A percentile compares a stretch with the other conserved stretches of the same genome.
These are phyloP conservation scores for Pteruthius melanotis DNA, from an alignment of 2,113 vertebrate species.

Conservation along the genomic window DNA sequence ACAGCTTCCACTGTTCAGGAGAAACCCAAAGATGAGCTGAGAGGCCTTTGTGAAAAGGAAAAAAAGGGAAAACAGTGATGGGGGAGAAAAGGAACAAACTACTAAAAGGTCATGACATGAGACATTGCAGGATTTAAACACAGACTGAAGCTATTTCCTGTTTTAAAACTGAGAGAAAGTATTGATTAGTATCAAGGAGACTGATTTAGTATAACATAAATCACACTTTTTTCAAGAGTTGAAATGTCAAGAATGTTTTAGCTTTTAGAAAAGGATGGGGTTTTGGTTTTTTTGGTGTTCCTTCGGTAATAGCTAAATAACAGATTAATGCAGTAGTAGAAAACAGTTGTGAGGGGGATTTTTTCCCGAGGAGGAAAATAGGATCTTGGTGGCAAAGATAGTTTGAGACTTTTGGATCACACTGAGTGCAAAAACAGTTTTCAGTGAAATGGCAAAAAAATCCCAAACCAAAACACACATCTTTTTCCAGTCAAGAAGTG, in stretches of 20 bases:
- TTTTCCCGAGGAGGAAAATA: not conserved
- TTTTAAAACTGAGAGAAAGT: conserved; percentile 54
- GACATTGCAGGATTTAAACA: conserved; percentile 36
- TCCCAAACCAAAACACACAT: not conserved
- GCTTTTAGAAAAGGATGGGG: not conserved
- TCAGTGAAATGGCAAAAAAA: not conserved
- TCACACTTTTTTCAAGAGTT: not conserved
- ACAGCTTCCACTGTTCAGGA: not conserved
- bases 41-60: not conserved
- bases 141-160: conserved; percentile 64
- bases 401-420: not conserved
- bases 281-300: not conserved
- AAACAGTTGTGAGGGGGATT: not conserved
- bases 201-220: conserved; percentile 23
- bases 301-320: not conserved
- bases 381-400: not conserved
- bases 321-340: not conserved
- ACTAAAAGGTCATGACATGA: conserved; percentile 48
- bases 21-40: not conserved
- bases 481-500: not conserved
- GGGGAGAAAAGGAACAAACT: not conserved
- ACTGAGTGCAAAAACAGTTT: not conserved
- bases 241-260: not conserved
- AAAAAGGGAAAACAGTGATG: not conserved
- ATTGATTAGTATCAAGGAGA: conserved; percentile 50